Base-by-base conservation (phyloP, 2,888 invertebrate species). In the Oeneis ivallda region DNA sequence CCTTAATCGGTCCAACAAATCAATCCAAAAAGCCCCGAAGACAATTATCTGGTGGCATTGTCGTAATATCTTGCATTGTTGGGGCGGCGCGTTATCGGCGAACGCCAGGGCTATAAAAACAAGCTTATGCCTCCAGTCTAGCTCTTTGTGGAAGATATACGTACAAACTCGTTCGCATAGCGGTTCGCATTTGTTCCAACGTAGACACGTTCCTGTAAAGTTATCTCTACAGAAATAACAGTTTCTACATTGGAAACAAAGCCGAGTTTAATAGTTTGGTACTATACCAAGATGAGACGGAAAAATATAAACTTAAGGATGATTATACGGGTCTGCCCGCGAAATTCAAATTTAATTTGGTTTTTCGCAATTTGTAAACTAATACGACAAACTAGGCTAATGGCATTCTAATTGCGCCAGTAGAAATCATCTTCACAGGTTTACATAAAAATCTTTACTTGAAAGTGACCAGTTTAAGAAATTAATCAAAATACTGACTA, bases 41-140 rank as follows among this genome's bases (percentile, higher is more conserved):
- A 86, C 89, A 89, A 89, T 89, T 89, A 89, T 89, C 87, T 84
- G 81, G 79, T 81, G 79, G 84, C 83, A 81, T 80, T 77, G 85
- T 81, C 81, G 85, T 87, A 87, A 87, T 88, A 86, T 88, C 87
- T 86, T 79, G 84, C 84, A 84, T 89, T 89, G 89, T 87, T 81
- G 79, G 78, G 79, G 77, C 75, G 79, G 77, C 72, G 79, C 84
- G 85, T 82, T 92, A 92, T 92, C 92, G 76, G 80, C 74, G 73
- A 75, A 75, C 79, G 83, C 75, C 91, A 92, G 91, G 79, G 86
- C 90, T 84, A 91, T 91, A 92, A 92, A 92, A 92, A 90, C 82
- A 82, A 90, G 91, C 90, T 92, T 91, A 91, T 89, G 90, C 79
- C 86, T 81, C 81, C 81, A 79, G 83, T 89, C 89, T 87, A 86